A percentile compares a stretch with the other conserved stretches of the same genome.
phyloP scores from a whole-genome alignment of 2,797 vertebrate species.

The Tiaroga cobitis region DNA sequence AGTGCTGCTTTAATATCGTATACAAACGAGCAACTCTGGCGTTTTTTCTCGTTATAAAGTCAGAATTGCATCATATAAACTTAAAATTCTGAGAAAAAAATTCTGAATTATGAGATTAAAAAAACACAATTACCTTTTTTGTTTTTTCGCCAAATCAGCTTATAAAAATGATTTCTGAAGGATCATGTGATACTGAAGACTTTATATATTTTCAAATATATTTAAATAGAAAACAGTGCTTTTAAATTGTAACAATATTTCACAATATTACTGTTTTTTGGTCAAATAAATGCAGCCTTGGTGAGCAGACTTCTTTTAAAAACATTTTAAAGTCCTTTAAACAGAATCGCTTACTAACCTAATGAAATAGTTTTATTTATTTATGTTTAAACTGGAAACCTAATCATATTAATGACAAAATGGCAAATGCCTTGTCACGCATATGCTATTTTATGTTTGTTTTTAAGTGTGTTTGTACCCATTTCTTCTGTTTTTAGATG shows the following conservation, averaged over 20 bases:
- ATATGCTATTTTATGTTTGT: not conserved
- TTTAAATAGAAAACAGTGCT: not conserved
- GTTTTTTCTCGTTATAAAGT: not conserved
- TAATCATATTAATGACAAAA: not conserved
- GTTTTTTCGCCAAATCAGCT: not conserved
- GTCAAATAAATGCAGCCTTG: not conserved
- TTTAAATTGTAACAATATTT: not conserved
- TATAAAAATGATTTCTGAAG: not conserved
- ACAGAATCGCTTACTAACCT: not conserved
- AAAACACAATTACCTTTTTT: not conserved
- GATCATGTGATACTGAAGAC: not conserved
- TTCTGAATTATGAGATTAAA: not conserved
- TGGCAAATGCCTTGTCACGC: not conserved
- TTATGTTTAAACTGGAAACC: not conserved
- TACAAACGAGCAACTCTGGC: too few relatives aligned
- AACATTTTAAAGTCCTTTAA: not conserved
- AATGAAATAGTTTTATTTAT: not conserved
- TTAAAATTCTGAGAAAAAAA: too few relatives aligned
- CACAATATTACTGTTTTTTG: not conserved
- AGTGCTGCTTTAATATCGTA: too few relatives aligned
- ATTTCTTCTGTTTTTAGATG: conserved; percentile 73
- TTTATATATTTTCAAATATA: not conserved
- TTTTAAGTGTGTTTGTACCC: not conserved
- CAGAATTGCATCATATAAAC: not conserved
- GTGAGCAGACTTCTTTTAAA: not conserved